Evolutionary conservation across 2,113 vertebrate species (phyloP), one percentile per base, ranked within the genome.

Genomic region (Cyphomyrus plagiostoma): DNA sequence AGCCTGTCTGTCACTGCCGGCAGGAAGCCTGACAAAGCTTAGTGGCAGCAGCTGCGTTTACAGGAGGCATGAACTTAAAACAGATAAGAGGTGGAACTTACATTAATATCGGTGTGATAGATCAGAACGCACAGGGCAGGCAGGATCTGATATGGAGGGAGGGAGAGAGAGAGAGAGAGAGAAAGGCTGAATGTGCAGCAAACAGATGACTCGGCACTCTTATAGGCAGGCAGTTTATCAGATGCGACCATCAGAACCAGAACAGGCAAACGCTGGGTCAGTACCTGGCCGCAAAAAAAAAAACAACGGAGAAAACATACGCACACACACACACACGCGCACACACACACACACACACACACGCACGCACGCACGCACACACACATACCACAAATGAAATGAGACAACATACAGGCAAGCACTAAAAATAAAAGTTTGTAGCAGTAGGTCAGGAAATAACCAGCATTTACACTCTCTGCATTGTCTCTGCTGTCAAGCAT

Each of bases 51-150:
- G 26, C 23, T n/a, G 13, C 9, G 7, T 42, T 70, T 66, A 39
- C 30, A 84, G 50, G 49, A 56, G 26, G 42, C 13, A 80, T 9
- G 10, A 84, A 17, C 49, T 9, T n/a, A 84, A 3, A 26, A 23
- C 15, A 80, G 39, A 11, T 35, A 77, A 77, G n/a, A 84, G 42
- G 23, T 23, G 3, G 53, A 95, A 99, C 98, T 99, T 95, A 99
- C 98, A 42, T 99, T 99, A 94, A 99, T 99, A 94, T 99, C 98
- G 30, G 97, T 99, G 94, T 99, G 98, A 94, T 99, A 98, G 96
- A 99, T 99, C 92, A 99, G 97, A 94, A 98, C 97, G 95, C 98
- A 98, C 58, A 99, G 97, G 89, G 98, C 98, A 86, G 98, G 98
- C 92, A 99, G 96, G 95, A 99, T 99, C 98, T 99, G 96, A 91